These are phyloP conservation scores for Orchesella cincta DNA, from an alignment of 1,140 invertebrate species.

Conservation along the genomic window DNA sequence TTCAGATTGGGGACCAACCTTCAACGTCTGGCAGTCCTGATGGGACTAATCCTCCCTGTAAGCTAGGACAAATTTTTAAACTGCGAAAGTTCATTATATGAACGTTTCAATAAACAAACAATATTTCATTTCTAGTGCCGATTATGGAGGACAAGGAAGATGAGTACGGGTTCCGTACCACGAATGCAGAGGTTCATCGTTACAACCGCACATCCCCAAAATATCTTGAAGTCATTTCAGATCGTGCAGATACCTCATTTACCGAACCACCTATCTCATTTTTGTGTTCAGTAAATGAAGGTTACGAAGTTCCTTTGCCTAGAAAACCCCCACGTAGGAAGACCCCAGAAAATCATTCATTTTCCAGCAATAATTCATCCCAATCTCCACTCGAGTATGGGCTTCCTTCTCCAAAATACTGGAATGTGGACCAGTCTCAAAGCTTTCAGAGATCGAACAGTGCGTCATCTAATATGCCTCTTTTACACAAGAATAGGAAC, in stretches of 20 bases:
- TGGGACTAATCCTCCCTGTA: not conserved
- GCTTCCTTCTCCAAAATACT: conserved; percentile 16
- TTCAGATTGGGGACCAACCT: not conserved
- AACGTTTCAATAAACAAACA: not conserved
- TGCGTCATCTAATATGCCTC: not conserved
- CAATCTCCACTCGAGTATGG: not conserved
- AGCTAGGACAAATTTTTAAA: not conserved
- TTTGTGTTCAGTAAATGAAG: conserved; percentile 31
- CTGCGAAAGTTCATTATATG: not conserved
- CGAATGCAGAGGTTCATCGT: conserved; percentile 6
- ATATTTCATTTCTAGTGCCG: too few relatives aligned
- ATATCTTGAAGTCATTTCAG: conserved; percentile 40
- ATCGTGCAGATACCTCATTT: not conserved
- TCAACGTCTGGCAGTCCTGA: not conserved
- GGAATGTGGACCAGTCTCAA: not conserved
- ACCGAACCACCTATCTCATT: not conserved
- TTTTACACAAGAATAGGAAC: not conserved
- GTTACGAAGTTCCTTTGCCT: conserved; percentile 47
- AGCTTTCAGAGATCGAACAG: conserved; percentile 17
- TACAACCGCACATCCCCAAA: conserved; percentile 32
- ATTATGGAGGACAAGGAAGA: conserved; percentile 13
- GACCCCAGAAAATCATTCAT: not conserved
- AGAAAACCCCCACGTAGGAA: conserved; percentile 33
- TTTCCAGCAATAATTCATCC: not conserved
- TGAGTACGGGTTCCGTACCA: conserved; percentile 7